Conservation (phyloP, 2,113 vertebrate genomes). For the Propithecus coquereli region DNA sequence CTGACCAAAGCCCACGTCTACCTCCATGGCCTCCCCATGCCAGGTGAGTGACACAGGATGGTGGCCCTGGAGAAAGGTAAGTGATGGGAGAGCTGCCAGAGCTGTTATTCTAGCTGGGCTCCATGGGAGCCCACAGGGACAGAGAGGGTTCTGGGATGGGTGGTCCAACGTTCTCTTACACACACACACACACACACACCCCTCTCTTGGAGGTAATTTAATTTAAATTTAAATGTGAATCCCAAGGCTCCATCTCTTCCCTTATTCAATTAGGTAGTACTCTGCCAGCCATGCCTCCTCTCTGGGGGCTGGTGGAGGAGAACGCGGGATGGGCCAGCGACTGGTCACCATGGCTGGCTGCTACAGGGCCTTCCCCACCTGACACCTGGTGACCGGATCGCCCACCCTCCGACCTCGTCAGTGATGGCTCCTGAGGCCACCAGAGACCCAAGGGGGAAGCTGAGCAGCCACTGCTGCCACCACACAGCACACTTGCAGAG, state of each 20-base stretch:
- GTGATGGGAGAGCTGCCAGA: too few species aligned
- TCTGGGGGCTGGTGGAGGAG: neutral
- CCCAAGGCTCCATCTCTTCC: too few species aligned
- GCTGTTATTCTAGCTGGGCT: neutral
- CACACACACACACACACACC: neutral
- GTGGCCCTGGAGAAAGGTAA: neutral
- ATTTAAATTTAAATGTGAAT: neutral
- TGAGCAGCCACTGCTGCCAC: neutral
- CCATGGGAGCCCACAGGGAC: neutral
- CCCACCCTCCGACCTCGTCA: fast-evolving
- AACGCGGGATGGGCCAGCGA: neutral
- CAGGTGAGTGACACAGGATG: neutral
- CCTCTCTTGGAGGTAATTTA: fast-evolving
- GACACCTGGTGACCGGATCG: neutral
- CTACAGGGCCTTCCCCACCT: neutral
- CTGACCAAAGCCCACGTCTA: neutral
- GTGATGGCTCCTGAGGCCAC: neutral
- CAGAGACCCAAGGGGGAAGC: neutral
- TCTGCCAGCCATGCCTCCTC: fast-evolving
- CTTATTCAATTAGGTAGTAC: too few species aligned
- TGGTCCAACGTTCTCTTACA: neutral
- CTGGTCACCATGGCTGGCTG: neutral
- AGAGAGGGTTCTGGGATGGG: neutral
- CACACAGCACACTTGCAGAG: neutral
- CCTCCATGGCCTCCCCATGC: fast-evolving